Base-by-base conservation (phyloP, 2,888 invertebrate genomes). In the Pristionchus maxplancki region DNA sequence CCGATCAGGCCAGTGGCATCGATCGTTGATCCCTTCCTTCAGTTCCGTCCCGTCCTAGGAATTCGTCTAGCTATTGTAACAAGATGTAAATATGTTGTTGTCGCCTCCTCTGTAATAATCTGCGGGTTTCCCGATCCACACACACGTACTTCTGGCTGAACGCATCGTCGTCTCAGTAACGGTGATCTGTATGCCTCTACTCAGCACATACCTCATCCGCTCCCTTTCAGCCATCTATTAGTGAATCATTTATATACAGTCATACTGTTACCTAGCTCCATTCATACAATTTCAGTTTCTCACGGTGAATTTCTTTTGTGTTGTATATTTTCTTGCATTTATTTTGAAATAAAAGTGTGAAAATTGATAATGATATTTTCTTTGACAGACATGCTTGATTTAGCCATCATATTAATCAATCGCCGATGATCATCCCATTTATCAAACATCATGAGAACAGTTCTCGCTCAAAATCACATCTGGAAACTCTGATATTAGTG, bases 1-100 rank as follows among this genome's bases (percentile, higher is more conserved):
- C 86, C n/a, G 86, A 87, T 50, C 86, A 71, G 31, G 85, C 85
- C 28, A 85, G 85, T 40, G 85, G 85, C 37, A 58, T 85, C 64
- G 85, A 85, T 44, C 58, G 85, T 37, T 81, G 28, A 81, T 44
- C n/a, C 44, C 4, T 28, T 6, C n/a, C 28, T 28, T 62, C n/a
- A n/a, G 15, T 53, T 28, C 31, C 31, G 15, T 6, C 31, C 1
- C 17, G 3, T 40, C 34, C 81, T 81, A 81, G 81, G 81, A n/a
- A 81, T 28, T 48, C 81, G 28, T 31, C 28, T 81, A 81, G 78
- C 78, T 44, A 28, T 9, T 78, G 78, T 78, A 78, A 28, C 78
- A n/a, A 78, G 48, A 78, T 78, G 78, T 78, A 78, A 78, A 78
- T 78, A 78, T 44, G 44, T 78, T 71, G 37, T 71, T 71, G 71